Conservation (phyloP, 1,140 invertebrate species). For the Sminthurinus signatus region DNA sequence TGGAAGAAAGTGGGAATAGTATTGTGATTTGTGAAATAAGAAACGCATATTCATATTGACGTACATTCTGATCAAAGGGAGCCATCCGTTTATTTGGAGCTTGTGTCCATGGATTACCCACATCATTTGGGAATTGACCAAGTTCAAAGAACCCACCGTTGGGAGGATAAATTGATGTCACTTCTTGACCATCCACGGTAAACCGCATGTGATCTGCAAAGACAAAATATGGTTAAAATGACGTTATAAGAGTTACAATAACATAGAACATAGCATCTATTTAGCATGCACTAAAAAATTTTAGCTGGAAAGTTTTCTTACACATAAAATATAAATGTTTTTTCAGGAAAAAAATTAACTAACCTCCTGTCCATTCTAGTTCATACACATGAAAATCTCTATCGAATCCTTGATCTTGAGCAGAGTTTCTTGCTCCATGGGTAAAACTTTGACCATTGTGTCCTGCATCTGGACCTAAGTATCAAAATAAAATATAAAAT, state of each 20-base stretch:
- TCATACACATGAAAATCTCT: constrained; percentile 45
- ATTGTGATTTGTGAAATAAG: background rate
- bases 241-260: too few relatives aligned
- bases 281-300: background rate
- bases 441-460: constrained; percentile 52
- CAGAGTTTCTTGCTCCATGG: constrained; percentile 47
- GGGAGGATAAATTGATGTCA: constrained; percentile 9
- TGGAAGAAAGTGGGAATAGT: background rate
- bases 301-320: too few relatives aligned
- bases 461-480: constrained; percentile 51
- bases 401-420: constrained; percentile 47
- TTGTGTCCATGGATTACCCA: constrained; percentile 46
- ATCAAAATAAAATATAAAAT: constrained; percentile 49
- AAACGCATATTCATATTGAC: background rate
- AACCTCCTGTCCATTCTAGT: constrained; percentile 45
- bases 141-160: constrained; percentile 18
- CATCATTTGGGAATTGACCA: constrained; percentile 37
- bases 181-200: constrained; percentile 30
- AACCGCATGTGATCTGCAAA: constrained; percentile 38
- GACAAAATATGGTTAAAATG: too few relatives aligned
- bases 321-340: too few relatives aligned
- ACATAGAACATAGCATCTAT: background rate
- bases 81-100: constrained; percentile 50
- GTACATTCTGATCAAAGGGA: constrained; percentile 66
- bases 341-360: background rate